These are phyloP conservation scores for Psammodynastes pulverulentus DNA, from an alignment of 2,113 vertebrate species.

Conservation along the genomic window DNA sequence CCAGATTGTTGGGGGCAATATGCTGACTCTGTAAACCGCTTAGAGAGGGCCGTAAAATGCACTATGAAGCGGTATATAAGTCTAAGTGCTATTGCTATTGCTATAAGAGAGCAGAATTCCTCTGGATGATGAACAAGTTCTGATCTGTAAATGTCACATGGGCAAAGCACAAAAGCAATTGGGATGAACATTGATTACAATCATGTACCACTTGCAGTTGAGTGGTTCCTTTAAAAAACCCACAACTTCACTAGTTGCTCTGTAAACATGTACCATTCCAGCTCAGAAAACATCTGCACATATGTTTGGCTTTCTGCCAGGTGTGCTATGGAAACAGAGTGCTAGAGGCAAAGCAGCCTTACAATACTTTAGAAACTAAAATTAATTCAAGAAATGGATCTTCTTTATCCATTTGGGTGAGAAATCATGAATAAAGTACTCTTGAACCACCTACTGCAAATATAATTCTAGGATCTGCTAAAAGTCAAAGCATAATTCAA, in stretches of 20 bases:
- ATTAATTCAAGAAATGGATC: not conserved
- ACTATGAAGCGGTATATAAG: too few relatives aligned
- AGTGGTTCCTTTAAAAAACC: not conserved
- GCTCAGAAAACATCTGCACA: not conserved
- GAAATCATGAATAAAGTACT: not conserved
- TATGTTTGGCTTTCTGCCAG: not conserved
- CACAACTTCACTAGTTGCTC: not conserved
- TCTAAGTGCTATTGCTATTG: too few relatives aligned
- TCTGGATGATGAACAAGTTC: not conserved
- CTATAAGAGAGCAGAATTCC: not conserved
- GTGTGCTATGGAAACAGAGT: not conserved
- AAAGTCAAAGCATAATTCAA: not conserved
- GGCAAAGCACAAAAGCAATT: not conserved
- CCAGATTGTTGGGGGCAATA: too few relatives aligned
- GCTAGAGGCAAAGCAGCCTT: not conserved
- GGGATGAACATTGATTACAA: not conserved
- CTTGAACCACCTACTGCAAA: not conserved
- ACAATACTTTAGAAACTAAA: not conserved
- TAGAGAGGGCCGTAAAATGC: too few relatives aligned
- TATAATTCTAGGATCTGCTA: not conserved
- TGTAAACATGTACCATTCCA: not conserved
- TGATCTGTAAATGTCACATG: not conserved
- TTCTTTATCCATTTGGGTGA: not conserved
- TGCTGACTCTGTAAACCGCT: too few relatives aligned
- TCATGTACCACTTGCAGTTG: not conserved